Base-by-base conservation (phyloP, 2,797 vertebrate genomes). In the Molossus alvarezi region DNA sequence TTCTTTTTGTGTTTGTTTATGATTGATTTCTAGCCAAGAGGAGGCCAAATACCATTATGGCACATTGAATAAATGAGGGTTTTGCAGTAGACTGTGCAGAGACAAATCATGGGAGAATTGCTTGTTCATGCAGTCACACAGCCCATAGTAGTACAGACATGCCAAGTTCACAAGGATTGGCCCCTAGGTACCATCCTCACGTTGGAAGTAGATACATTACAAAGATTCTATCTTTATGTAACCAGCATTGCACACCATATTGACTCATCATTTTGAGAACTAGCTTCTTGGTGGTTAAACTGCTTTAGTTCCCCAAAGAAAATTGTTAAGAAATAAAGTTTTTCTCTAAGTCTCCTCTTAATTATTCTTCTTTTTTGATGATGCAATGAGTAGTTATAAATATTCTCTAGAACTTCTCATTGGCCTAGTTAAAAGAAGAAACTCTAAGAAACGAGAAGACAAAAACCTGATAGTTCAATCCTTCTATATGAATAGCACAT, bases 391-490 rank as follows among this genome's bases (percentile, higher is more conserved):
- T n/a, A 60, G 29, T 79, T 93, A 58, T 48, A 83, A 45, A 93
- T 62, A n/a, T 55, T 29, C 15, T 58, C 41, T 37, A 85, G 53
- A 88, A 73, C 58, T 51, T 69, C n/a, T 85, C 48, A 45, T 57
- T 89, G 86, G 48, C 64, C 72, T 90, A 67, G 25, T 72, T 91
- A 60, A 91, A 91, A 90, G n/a, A 90, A 95, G 57, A 93, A 92
- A 83, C 27, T 53, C 41, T 29, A 86, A 83, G 60, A 80, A 73
- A 89, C 20, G 13, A 41, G 17, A 90, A 71, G 82, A 84, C 18
- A 89, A 57, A 88, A 95, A 57, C 6, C 29, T 58, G 20, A 15
- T 67, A 53, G 48, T 29, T 86, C 53, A 89, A 12, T 41, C 13
- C 25, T 94, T 4, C 53, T 64, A 4, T 11, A 41, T 0, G 1